These are phyloP conservation scores for Diabrotica virgifera DNA, from an alignment of 1,140 invertebrate genomes.

Conservation along the genomic window DNA sequence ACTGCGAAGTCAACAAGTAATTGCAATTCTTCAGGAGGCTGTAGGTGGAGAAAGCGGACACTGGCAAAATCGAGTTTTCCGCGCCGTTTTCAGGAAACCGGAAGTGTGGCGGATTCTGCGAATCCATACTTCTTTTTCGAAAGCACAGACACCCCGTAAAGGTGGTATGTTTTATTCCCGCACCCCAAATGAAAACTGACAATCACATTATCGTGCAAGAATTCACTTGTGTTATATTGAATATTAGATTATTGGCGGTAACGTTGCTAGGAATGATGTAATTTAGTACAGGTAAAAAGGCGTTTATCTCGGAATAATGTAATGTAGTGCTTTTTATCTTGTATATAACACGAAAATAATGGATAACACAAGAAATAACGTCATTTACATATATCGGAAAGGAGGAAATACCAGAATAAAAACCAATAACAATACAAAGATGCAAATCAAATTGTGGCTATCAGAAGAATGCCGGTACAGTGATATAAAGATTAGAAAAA, in stretches of 20 bases:
- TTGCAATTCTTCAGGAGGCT: constrained; percentile 45
- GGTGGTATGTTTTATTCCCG: background rate
- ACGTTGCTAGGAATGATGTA: constrained; percentile 30
- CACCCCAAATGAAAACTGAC: constrained; percentile 28
- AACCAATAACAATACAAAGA: too few species aligned
- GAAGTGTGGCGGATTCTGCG: constrained; percentile 23
- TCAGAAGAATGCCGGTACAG: too few species aligned
- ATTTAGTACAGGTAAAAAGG: constrained; percentile 4
- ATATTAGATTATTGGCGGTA: constrained; percentile 25
- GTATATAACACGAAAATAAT: too few species aligned
- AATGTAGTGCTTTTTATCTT: too few species aligned
- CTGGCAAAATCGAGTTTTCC: constrained; percentile 24
- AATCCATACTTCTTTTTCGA: constrained; percentile 28
- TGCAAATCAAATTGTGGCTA: too few species aligned
- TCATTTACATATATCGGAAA: too few species aligned
- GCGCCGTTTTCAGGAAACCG: constrained; percentile 23
- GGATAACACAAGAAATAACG: too few species aligned
- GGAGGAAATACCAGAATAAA: too few species aligned
- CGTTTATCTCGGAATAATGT: too few species aligned
- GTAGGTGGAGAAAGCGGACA: constrained; percentile 44
- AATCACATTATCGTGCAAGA: constrained; percentile 33
- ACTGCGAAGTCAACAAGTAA: constrained; percentile 38
- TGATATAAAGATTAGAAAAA: too few species aligned
- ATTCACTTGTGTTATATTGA: constrained; percentile 30
- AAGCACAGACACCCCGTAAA: background rate